Percentiles rank a stretch among this genome's conserved stretches.
These are phyloP conservation scores for Andricus quercusramuli DNA, from an alignment of 2,888 invertebrate genomes.

Conservation along the genomic window DNA sequence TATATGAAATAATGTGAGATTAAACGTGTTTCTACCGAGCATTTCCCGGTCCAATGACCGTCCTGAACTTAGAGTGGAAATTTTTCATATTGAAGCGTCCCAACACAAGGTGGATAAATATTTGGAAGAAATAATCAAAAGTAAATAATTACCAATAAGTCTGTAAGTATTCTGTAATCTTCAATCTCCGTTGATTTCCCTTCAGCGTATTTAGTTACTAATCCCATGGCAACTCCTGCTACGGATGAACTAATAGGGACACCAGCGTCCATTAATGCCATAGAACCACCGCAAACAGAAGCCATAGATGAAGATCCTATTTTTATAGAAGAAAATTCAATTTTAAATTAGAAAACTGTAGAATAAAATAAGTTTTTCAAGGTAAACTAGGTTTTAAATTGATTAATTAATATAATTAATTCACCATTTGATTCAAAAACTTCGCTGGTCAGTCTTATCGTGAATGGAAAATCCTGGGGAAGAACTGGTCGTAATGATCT, in stretches of 20 bases:
- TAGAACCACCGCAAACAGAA: slow-evolving; percentile 95
- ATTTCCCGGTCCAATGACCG: no score
- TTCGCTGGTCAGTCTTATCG: slow-evolving; percentile 94
- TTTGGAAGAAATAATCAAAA: neutral
- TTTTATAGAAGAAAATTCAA: slow-evolving; percentile 42
- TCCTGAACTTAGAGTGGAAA: no score
- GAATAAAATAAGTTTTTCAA: neutral
- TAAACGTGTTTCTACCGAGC: no score
- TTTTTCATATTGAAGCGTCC: no score
- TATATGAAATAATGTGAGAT: no score
- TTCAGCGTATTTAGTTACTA: slow-evolving; percentile 83
- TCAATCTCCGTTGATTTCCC: slow-evolving; percentile 82
- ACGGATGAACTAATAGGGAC: slow-evolving; percentile 89
- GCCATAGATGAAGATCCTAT: slow-evolving; percentile 99
- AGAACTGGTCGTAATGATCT: slow-evolving; percentile 91
- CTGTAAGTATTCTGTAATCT: slow-evolving; percentile 93
- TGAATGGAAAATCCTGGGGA: slow-evolving; percentile 92
- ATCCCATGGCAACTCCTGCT: slow-evolving; percentile 97
- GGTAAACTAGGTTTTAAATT: neutral
- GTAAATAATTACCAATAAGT: slow-evolving; percentile 88
- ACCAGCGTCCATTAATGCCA: slow-evolving; percentile 98
- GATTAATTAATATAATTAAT: slow-evolving; percentile 42
- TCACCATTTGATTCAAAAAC: slow-evolving; percentile 96
- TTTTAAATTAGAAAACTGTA: neutral
- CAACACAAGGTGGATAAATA: no score